These are phyloP conservation scores for Sula dactylatra DNA, from an alignment of 2,113 vertebrate species.

Conservation along the genomic window DNA sequence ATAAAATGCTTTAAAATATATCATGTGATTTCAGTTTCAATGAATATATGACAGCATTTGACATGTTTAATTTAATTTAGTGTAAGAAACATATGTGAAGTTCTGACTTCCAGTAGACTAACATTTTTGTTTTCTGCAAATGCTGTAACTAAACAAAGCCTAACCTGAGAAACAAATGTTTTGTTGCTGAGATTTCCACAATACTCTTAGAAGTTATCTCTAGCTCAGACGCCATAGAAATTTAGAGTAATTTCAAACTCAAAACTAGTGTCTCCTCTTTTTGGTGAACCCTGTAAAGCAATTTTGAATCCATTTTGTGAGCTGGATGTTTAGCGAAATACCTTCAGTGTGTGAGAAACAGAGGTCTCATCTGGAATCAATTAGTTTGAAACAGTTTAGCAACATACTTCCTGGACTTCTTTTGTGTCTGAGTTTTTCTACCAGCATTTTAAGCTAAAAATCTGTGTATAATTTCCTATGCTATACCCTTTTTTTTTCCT, in stretches of 20 bases:
- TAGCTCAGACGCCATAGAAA: not conserved
- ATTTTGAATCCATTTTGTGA: conserved; percentile 16
- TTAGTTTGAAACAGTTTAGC: conserved; percentile 34
- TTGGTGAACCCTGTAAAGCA: not conserved
- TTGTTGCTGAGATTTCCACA: not conserved
- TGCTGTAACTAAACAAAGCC: not conserved
- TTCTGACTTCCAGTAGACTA: not conserved
- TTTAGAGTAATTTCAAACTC: conserved; percentile 28
- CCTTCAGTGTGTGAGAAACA: conserved; percentile 20
- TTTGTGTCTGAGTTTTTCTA: not conserved
- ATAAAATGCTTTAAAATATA: not conserved
- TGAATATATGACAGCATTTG: not conserved
- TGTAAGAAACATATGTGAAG: not conserved
- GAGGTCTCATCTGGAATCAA: conserved; percentile 57
- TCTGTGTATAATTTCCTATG: not conserved
- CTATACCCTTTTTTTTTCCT: too few relatives aligned
- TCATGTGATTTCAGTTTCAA: not conserved
- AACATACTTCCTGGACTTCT: not conserved
- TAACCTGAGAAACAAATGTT: not conserved
- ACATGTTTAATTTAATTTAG: not conserved
- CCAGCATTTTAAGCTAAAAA: not conserved
- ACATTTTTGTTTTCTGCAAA: not conserved
- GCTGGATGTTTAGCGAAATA: not conserved
- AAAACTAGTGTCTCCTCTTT: not conserved
- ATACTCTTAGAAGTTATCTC: not conserved